Evolutionary conservation across 2,888 invertebrate species (phyloP).

Genomic region (Catotricha subobsoleta): DNA sequence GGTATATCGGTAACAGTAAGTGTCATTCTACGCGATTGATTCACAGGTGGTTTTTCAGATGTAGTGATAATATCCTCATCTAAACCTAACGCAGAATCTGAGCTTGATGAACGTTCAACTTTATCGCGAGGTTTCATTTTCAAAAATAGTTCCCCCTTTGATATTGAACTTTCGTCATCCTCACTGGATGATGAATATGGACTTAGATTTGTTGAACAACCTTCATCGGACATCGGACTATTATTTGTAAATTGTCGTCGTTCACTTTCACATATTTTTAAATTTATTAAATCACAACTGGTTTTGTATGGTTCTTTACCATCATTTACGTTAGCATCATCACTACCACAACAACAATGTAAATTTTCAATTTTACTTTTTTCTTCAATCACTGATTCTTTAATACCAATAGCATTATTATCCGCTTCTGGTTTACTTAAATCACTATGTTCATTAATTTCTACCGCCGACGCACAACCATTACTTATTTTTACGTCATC

Average conservation of each 20-base stretch:
- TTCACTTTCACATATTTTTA: too few species aligned
- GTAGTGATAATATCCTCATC: slow-evolving; percentile 19
- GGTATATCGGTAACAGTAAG: slow-evolving; percentile 28
- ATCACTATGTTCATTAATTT: too few species aligned
- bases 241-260: not conserved
- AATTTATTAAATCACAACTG: too few species aligned
- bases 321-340: too few species aligned
- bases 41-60: not conserved
- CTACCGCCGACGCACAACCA: too few species aligned
- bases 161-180: slow-evolving; percentile 13
- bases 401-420: too few species aligned
- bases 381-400: too few species aligned
- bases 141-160: not conserved
- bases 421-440: too few species aligned
- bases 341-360: too few species aligned
- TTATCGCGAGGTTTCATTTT: slow-evolving; percentile 13
- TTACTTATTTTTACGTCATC: slow-evolving; percentile 1
- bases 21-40: slow-evolving; percentile 19
- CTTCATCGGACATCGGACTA: slow-evolving; percentile 24
- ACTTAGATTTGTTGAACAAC: slow-evolving; percentile 23
- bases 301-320: too few species aligned
- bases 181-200: slow-evolving; percentile 22
- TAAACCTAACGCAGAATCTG: slow-evolving; percentile 26
- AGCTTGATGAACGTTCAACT: slow-evolving; percentile 26
- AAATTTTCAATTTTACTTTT: too few species aligned